Percentiles rank a stretch among this genome's conserved stretches.
Conservation (phyloP, 2,797 vertebrate genomes). For the Acrocephalus scirpaceus region DNA sequence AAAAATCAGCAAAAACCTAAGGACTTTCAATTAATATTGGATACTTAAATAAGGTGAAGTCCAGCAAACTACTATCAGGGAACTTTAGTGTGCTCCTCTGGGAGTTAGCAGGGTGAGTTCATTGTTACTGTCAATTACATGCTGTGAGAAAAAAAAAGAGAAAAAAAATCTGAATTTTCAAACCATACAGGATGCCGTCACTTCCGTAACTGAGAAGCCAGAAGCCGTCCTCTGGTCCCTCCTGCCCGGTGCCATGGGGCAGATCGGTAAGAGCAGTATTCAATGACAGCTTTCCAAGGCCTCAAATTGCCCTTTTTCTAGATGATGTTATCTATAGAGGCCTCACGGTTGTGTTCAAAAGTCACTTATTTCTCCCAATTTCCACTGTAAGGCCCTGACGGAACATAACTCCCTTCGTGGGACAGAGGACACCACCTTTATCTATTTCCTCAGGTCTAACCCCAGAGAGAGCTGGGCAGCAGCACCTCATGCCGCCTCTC, state of each 20-base stretch:
- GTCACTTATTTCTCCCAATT: neutral
- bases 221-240: neutral
- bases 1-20: neutral
- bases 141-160: neutral
- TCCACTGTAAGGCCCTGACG: rapidly evolving
- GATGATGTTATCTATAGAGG: neutral
- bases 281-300: neutral
- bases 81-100: neutral
- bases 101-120: neutral
- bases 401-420: rapidly evolving
- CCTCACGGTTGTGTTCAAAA: neutral
- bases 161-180: neutral
- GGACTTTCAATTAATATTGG: neutral
- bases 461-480: neutral
- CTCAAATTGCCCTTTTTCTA: too few relatives aligned
- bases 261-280: neutral
- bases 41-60: neutral
- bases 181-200: neutral
- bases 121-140: neutral
- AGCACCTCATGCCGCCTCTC: neutral
- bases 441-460: neutral
- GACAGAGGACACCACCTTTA: rapidly evolving
- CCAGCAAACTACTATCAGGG: neutral
- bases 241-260: rapidly evolving
- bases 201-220: rapidly evolving